A percentile compares a stretch with the other conserved stretches of the same genome.
These are phyloP conservation scores for Meiosimyza platycephala DNA, from an alignment of 2,888 invertebrate species.

Conservation along the genomic window DNA sequence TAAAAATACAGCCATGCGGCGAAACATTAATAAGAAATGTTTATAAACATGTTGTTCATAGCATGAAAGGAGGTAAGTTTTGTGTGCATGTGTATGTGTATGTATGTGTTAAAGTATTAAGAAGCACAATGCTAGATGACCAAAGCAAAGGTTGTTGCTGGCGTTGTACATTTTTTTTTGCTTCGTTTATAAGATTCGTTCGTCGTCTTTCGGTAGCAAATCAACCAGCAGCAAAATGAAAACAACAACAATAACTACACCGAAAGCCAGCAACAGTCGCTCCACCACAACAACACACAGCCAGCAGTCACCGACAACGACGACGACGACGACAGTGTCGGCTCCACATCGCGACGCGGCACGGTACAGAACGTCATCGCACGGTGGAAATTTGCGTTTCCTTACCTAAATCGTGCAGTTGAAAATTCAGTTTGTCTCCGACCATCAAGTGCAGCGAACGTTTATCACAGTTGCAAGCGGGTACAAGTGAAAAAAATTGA, in stretches of 20 bases:
- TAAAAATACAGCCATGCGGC: slow-evolving; percentile 14
- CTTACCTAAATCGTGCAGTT: slow-evolving; percentile 49
- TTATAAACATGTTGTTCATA: slow-evolving; percentile 30
- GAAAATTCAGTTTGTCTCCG: slow-evolving; percentile 50
- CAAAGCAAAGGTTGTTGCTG: slow-evolving; percentile 11
- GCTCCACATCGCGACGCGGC: neutral
- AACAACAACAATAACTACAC: slow-evolving; percentile 1
- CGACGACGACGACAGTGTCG: slow-evolving; percentile 12
- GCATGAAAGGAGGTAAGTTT: neutral
- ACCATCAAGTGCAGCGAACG: slow-evolving; percentile 49
- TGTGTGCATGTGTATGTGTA: neutral
- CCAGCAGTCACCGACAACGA: neutral
- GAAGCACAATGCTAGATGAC: slow-evolving; percentile 13
- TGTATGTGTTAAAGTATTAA: neutral
- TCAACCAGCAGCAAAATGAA: neutral
- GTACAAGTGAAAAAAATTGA: neutral
- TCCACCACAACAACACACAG: slow-evolving; percentile 4
- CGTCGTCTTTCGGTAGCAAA: neutral
- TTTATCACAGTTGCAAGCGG: slow-evolving; percentile 29
- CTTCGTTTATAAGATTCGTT: neutral
- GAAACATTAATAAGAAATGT: slow-evolving; percentile 19
- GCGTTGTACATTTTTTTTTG: neutral
- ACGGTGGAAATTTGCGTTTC: slow-evolving; percentile 48
- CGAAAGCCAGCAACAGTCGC: neutral
- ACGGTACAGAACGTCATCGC: too few species aligned